Conservation (phyloP, 2,797 vertebrate species). For the Telmatherina bonti region DNA sequence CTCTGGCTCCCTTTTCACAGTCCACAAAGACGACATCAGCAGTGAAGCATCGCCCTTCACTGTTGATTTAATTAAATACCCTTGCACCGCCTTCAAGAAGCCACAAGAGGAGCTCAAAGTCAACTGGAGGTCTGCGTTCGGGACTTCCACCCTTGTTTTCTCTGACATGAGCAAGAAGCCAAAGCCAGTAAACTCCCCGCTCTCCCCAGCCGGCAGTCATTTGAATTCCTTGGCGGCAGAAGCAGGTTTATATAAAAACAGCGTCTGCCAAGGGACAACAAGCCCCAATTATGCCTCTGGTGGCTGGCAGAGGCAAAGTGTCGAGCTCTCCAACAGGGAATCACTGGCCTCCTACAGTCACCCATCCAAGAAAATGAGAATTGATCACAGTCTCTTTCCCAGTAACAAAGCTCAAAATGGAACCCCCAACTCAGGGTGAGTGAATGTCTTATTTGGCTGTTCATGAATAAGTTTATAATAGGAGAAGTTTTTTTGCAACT, state of each 20-base stretch:
- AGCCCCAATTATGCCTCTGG: constrained; percentile 81
- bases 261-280: constrained; percentile 76
- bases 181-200: constrained; percentile 60
- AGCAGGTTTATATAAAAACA: constrained; percentile 68
- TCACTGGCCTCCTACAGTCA: constrained; percentile 82
- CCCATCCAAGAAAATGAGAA: constrained; percentile 91
- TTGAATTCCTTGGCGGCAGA: constrained; percentile 76
- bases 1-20: constrained; percentile 73
- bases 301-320: constrained; percentile 78
- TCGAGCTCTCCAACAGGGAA: constrained; percentile 73
- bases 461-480: constrained; percentile 77
- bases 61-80: constrained; percentile 87
- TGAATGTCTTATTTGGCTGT: constrained; percentile 58
- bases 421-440: constrained; percentile 69
- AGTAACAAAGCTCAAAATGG: constrained; percentile 72
- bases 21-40: constrained; percentile 59
- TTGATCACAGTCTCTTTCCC: constrained; percentile 72
- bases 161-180: constrained; percentile 84
- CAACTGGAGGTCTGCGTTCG: constrained; percentile 90
- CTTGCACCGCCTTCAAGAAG: constrained; percentile 89
- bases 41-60: constrained; percentile 69
- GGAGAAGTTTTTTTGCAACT: constrained; percentile 72
- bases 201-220: constrained; percentile 68
- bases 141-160: constrained; percentile 90
- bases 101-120: constrained; percentile 88